Percentiles rank a stretch among this genome's conserved stretches.
Conservation (phyloP, 2,888 invertebrate species). For the Acrobasis repandana region DNA sequence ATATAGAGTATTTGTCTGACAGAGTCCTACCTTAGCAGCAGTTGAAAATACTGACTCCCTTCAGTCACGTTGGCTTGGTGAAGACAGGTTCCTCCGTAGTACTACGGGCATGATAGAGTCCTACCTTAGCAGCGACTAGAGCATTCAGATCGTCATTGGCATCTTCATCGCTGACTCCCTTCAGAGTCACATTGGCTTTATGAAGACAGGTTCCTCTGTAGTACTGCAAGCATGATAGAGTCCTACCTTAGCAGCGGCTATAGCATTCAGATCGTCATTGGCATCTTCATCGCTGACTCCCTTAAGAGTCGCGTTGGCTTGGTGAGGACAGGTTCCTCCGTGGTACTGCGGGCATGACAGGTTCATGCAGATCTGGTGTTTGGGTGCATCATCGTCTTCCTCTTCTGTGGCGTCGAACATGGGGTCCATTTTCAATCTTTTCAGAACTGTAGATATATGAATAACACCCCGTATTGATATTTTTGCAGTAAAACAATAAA, state of each 20-base stretch:
- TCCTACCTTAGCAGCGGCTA: slow-evolving; percentile 41
- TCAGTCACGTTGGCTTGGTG: no score
- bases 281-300: slow-evolving; percentile 42
- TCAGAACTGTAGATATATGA: slow-evolving; percentile 53
- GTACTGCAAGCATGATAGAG: slow-evolving; percentile 25
- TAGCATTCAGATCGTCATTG: slow-evolving; percentile 41
- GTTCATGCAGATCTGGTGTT: slow-evolving; percentile 68
- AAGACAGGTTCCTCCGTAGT: no score
- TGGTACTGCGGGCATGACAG: slow-evolving; percentile 55
- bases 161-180: slow-evolving; percentile 27
- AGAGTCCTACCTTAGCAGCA: no score
- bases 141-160: slow-evolving; percentile 42
- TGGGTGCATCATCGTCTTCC: slow-evolving; percentile 42
- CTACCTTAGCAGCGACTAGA: no score
- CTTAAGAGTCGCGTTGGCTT: slow-evolving; percentile 30
- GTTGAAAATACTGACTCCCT: no score
- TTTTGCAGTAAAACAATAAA: no score
- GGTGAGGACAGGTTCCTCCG: slow-evolving; percentile 42
- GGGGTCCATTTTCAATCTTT: slow-evolving; percentile 49
- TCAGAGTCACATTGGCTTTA: slow-evolving; percentile 7
- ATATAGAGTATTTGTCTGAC: no score
- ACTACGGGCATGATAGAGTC: no score
- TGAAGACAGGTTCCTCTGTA: no score
- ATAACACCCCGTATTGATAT: no score
- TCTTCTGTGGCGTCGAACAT: slow-evolving; percentile 48